phyloP scores from a whole-genome alignment of 2,113 vertebrate genomes.

The Cavia aperea region DNA sequence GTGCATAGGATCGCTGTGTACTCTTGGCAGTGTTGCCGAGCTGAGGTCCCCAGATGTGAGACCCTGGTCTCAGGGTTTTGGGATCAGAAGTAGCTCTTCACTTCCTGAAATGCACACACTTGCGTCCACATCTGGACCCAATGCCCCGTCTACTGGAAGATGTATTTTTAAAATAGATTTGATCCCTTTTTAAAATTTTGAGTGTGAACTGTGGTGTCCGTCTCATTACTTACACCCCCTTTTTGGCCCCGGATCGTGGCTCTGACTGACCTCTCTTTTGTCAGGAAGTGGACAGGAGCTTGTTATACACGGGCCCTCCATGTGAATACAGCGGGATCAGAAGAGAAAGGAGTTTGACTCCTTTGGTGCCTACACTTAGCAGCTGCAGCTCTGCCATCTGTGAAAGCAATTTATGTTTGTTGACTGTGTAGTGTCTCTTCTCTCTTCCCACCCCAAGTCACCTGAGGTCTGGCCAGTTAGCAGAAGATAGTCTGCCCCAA shows the following conservation, averaged over 20 bases:
- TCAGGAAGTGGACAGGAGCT: neutral
- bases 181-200: neutral
- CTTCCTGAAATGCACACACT: neutral
- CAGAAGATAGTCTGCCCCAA: fast-evolving
- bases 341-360: neutral
- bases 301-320: neutral
- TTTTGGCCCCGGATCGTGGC: neutral
- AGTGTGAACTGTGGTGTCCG: neutral
- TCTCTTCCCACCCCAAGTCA: neutral
- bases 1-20: fast-evolving
- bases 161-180: neutral
- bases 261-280: neutral
- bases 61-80: neutral
- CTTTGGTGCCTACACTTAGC: fast-evolving
- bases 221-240: neutral
- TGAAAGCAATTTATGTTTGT: neutral
- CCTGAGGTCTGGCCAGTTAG: neutral
- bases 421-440: fast-evolving
- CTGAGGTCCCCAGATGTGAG: neutral
- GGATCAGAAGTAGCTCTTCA: neutral
- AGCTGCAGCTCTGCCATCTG: neutral
- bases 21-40: neutral
- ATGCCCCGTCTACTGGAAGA: neutral
- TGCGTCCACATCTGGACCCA: neutral
- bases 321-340: neutral